Percentiles rank a stretch among this genome's conserved stretches.
Conservation (phyloP, 2,888 invertebrate genomes). For the Acleris literana region DNA sequence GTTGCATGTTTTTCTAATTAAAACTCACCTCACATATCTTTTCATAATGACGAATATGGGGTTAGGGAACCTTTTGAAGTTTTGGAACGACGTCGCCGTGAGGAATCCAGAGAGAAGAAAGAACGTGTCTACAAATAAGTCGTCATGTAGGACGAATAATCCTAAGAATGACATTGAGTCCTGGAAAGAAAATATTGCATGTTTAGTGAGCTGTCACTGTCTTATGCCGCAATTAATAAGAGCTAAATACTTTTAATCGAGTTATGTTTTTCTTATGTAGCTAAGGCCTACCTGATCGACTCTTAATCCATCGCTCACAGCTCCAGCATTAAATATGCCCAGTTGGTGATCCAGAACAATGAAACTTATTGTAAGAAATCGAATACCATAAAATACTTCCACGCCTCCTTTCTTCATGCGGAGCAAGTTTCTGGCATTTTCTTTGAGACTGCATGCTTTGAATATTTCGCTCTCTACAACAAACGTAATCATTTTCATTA, state of each 20-base stretch:
- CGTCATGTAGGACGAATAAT: conserved; percentile 82
- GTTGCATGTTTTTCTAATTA: neutral
- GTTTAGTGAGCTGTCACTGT: too few species aligned
- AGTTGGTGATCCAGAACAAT: conserved; percentile 83
- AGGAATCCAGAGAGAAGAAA: conserved; percentile 85
- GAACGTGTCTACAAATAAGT: conserved; percentile 86
- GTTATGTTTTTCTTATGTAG: too few species aligned
- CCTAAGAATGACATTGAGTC: conserved; percentile 50
- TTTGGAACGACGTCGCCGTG: conserved; percentile 73
- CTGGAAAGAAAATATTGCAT: conserved; percentile 44
- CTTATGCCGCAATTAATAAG: too few species aligned
- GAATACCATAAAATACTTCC: conserved; percentile 84
- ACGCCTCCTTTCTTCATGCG: conserved; percentile 62
- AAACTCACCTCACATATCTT: conserved; percentile 84
- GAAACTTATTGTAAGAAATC: conserved; percentile 81
- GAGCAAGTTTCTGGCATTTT: conserved; percentile 64
- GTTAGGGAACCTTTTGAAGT: conserved; percentile 62
- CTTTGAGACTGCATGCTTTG: conserved; percentile 64
- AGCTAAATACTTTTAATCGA: too few species aligned
- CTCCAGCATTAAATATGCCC: conserved; percentile 79
- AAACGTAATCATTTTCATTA: conserved; percentile 1
- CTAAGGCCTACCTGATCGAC: conserved; percentile 75
- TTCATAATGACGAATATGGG: conserved; percentile 78
- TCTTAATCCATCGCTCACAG: conserved; percentile 80
- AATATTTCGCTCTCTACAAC: conserved; percentile 55